phyloP scores from a whole-genome alignment of 2,888 invertebrate species.

The Hololepta plana region DNA sequence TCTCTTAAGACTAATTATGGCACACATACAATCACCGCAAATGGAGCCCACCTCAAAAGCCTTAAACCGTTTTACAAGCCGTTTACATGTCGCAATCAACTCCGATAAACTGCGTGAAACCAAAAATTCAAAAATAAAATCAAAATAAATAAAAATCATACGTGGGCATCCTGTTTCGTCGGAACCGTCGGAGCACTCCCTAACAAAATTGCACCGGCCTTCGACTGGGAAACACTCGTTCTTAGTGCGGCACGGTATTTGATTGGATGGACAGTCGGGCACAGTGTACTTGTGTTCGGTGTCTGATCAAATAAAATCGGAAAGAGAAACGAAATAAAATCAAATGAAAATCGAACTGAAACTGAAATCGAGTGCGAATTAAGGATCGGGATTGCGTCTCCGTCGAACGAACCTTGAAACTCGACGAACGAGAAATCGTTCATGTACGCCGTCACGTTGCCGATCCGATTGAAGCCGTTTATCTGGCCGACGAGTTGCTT shows the following conservation, averaged over 20 bases:
- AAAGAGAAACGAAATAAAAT: conserved; percentile 9
- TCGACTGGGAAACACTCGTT: conserved; percentile 26
- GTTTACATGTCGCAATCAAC: conserved; percentile 1
- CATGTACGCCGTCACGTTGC: conserved; percentile 33
- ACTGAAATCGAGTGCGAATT: conserved; percentile 7
- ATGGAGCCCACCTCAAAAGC: too few species aligned
- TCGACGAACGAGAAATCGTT: conserved; percentile 41
- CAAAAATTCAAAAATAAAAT: conserved; percentile 6
- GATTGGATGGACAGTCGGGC: conserved; percentile 19
- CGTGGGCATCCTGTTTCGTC: conserved; percentile 33
- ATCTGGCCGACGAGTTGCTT: conserved; percentile 41
- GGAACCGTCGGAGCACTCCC: conserved; percentile 40
- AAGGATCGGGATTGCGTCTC: conserved; percentile 2
- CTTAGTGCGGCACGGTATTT: conserved; percentile 30
- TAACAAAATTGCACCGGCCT: conserved; percentile 33
- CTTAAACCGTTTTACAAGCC: conserved; percentile 1
- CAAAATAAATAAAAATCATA: conserved; percentile 13
- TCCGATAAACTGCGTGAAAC: conserved; percentile 2
- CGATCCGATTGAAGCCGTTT: conserved; percentile 31
- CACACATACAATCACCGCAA: too few species aligned
- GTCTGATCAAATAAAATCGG: conserved; percentile 7
- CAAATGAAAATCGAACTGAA: conserved; percentile 5
- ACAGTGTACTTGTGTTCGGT: too few species aligned
- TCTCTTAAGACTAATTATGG: too few species aligned
- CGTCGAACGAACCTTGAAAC: conserved; percentile 31